Percentiles rank a stretch among this genome's conserved stretches.
Conservation (phyloP, 2,888 invertebrate species). For the Ophion costatus region DNA sequence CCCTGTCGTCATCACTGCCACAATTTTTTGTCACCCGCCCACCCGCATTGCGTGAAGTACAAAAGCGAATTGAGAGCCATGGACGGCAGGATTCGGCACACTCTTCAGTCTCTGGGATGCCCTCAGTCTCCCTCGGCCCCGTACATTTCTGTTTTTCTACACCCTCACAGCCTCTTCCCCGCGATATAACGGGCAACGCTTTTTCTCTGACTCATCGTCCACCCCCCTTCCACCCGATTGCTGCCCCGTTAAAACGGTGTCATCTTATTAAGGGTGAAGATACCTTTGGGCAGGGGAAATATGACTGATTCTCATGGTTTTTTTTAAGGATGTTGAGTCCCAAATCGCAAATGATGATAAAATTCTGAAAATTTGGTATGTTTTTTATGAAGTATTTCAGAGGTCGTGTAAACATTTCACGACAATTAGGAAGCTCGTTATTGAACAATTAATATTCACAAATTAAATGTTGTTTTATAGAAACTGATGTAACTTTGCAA, state of each 20-base stretch:
- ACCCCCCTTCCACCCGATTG: background rate
- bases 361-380: too few species aligned
- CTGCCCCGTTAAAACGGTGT: conserved; percentile 47
- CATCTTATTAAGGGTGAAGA: conserved; percentile 11
- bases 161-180: conserved; percentile 38
- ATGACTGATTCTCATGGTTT: too few species aligned
- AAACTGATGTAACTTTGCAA: too few species aligned
- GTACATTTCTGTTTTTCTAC: conserved; percentile 13
- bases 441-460: too few species aligned
- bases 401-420: too few species aligned
- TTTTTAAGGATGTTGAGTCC: too few species aligned
- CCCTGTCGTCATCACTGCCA: background rate
- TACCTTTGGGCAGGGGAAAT: too few species aligned
- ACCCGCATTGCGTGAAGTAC: conserved; percentile 12
- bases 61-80: conserved; percentile 13
- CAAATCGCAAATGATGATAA: too few species aligned
- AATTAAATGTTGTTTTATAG: too few species aligned
- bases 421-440: too few species aligned
- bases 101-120: conserved; percentile 67
- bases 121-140: conserved; percentile 64
- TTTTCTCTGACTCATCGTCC: conserved; percentile 59
- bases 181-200: conserved; percentile 9
- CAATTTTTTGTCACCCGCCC: background rate
- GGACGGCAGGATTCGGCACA: conserved; percentile 55
- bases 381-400: too few species aligned